phyloP scores from a whole-genome alignment of 2,888 invertebrate species.

The Mimumesa dahlbomi region DNA sequence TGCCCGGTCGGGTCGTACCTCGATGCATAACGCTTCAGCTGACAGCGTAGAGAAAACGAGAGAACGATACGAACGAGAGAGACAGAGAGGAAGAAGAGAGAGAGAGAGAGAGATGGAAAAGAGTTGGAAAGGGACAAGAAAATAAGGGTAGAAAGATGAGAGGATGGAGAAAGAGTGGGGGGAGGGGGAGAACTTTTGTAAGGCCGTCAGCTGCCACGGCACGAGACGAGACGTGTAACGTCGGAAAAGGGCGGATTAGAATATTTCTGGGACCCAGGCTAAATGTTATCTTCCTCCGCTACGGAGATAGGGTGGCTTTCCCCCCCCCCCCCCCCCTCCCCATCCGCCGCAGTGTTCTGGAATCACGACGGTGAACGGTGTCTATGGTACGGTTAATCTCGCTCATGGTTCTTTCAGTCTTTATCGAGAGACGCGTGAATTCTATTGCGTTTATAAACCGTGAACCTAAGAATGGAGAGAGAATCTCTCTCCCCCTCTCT shows the following conservation, averaged over 20 bases:
- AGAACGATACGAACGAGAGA: background rate
- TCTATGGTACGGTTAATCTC: conserved; percentile 51
- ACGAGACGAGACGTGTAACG: conserved; percentile 63
- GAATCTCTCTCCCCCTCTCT: too few species aligned
- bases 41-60: too few species aligned
- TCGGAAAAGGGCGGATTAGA: conserved; percentile 73
- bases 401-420: conserved; percentile 41
- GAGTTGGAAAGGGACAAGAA: conserved; percentile 6
- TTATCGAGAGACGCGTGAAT: conserved; percentile 41
- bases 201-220: conserved; percentile 72
- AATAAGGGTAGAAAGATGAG: conserved; percentile 16
- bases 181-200: conserved; percentile 71
- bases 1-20: conserved; percentile 33
- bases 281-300: conserved; percentile 71
- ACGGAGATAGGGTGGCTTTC: conserved; percentile 33
- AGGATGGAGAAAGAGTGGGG: background rate
- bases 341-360: conserved; percentile 40
- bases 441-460: conserved; percentile 52
- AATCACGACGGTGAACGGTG: conserved; percentile 25
- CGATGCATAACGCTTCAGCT: conserved; percentile 54
- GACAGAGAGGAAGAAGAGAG: background rate
- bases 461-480: conserved; percentile 27
- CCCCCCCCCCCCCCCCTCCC: background rate
- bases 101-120: conserved; percentile 3
- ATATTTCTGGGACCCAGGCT: conserved; percentile 69